phyloP scores from a whole-genome alignment of 2,113 vertebrate genomes.

The Chinchilla lanigera region DNA sequence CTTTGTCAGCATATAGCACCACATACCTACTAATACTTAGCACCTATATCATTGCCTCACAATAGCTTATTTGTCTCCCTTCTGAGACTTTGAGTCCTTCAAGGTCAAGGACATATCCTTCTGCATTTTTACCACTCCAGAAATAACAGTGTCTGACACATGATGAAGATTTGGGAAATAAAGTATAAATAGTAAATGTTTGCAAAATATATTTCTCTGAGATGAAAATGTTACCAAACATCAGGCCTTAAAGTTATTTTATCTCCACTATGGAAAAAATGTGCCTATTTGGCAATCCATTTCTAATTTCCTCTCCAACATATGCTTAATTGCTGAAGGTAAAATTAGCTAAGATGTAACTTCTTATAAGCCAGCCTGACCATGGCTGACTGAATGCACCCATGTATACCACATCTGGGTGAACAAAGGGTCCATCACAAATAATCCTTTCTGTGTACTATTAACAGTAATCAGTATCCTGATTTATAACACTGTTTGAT shows the following conservation, averaged over 20 bases:
- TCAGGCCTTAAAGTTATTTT: not conserved
- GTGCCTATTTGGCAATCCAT: not conserved
- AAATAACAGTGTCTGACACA: not conserved
- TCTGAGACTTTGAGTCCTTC: not conserved
- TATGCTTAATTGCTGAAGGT: not conserved
- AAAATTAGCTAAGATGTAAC: not conserved
- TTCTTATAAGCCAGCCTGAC: not conserved
- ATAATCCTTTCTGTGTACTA: not conserved
- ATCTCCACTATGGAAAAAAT: not conserved
- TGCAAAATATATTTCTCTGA: not conserved
- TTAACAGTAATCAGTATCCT: not conserved
- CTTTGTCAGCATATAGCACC: not conserved
- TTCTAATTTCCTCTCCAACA: not conserved
- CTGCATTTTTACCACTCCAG: not conserved
- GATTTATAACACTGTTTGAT: not conserved
- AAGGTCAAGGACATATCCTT: not conserved
- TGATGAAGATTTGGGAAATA: not conserved
- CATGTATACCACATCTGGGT: not conserved
- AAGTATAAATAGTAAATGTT: not conserved
- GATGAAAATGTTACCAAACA: not conserved
- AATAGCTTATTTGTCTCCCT: not conserved
- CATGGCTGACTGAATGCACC: not conserved
- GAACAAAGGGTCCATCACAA: not conserved
- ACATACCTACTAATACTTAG: not conserved
- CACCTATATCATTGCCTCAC: not conserved